These are phyloP conservation scores for Danio aesculapii DNA, from an alignment of 2,797 vertebrate species.

Conservation along the genomic window DNA sequence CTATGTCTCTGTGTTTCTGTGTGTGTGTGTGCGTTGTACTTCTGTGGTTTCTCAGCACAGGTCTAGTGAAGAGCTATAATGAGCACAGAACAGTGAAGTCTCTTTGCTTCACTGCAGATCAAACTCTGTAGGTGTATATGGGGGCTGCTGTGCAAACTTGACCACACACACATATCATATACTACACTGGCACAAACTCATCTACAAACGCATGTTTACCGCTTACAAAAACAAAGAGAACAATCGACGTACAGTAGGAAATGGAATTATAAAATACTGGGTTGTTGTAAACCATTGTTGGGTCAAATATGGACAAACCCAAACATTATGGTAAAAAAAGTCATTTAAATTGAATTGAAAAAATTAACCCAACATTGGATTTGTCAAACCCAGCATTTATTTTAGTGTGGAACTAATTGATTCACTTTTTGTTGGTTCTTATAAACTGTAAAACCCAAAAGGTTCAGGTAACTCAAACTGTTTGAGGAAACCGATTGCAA, in stretches of 20 bases:
- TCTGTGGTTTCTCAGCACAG: conserved; percentile 56
- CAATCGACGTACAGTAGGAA: background rate
- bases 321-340: no score
- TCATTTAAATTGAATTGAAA: no score
- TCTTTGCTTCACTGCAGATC: conserved; percentile 32
- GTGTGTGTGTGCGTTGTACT: conserved; percentile 34
- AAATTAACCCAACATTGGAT: no score
- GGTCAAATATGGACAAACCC: no score
- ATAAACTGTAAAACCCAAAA: no score
- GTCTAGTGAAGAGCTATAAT: conserved; percentile 15
- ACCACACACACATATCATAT: conserved; percentile 27
- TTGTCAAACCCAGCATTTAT: no score
- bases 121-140: conserved; percentile 4
- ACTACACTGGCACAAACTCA: background rate
- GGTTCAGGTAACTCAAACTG: no score
- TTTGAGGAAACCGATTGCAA: no score
- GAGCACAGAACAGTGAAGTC: conserved; percentile 8
- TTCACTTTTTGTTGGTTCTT: no score
- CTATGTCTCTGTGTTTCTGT: conserved; percentile 5
- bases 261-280: no score
- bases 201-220: background rate
- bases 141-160: background rate
- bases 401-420: no score
- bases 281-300: no score
- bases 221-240: conserved; percentile 2